These are phyloP conservation scores for Oxyruncus cristatus DNA, from an alignment of 2,113 vertebrate species.

Conservation along the genomic window DNA sequence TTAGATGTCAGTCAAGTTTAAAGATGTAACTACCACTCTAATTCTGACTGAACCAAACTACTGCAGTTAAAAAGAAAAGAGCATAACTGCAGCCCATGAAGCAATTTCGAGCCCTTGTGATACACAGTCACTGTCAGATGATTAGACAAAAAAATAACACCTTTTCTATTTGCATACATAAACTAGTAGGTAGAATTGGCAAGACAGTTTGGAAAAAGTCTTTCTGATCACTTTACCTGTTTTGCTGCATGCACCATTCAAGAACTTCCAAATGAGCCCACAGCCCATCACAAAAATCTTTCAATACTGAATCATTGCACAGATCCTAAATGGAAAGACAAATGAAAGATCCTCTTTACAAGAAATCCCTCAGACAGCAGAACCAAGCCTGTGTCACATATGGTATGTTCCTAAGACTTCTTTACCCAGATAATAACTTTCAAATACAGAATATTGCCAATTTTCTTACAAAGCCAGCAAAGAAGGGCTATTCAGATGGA, in stretches of 20 bases:
- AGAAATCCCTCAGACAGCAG: background rate
- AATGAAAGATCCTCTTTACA: background rate
- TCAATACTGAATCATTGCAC: conserved; percentile 82
- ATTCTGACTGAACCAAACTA: background rate
- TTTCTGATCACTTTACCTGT: conserved; percentile 70
- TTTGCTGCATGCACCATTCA: conserved; percentile 90
- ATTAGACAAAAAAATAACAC: background rate
- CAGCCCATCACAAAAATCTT: conserved; percentile 85
- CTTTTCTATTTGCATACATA: background rate
- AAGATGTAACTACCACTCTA: background rate
- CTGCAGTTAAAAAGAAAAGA: background rate
- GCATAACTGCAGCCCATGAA: background rate
- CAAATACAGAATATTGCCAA: background rate
- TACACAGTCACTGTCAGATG: background rate
- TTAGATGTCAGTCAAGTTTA: background rate
- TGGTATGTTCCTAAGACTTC: background rate
- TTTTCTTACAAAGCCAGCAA: background rate
- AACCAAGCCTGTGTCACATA: background rate
- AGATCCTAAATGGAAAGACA: conserved; percentile 58
- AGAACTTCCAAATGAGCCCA: conserved; percentile 87
- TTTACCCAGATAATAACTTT: background rate
- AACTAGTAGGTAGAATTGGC: background rate
- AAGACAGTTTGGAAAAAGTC: background rate
- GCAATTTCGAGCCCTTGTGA: background rate
- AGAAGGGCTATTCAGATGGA: background rate